Conservation (phyloP, 2,888 invertebrate genomes). For the Ellobium chinense region DNA sequence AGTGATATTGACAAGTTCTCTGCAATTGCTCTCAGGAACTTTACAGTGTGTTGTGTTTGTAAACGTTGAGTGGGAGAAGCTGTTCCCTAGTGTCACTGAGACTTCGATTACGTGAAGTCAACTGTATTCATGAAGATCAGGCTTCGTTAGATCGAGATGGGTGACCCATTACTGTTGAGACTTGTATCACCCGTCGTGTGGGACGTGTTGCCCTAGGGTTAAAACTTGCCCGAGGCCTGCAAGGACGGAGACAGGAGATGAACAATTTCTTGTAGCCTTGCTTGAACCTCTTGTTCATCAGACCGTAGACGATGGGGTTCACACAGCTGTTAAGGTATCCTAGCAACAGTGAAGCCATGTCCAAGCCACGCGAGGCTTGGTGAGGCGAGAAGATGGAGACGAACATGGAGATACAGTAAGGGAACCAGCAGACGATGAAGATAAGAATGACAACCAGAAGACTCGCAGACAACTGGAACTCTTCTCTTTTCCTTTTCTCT, state of each 20-base stretch:
- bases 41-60: too few species aligned
- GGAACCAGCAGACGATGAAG: slow-evolving; percentile 73
- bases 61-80: too few species aligned
- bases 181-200: too few species aligned
- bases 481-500: slow-evolving; percentile 51
- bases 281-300: slow-evolving; percentile 69
- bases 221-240: background rate
- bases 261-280: slow-evolving; percentile 59
- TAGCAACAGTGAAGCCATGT: slow-evolving; percentile 69
- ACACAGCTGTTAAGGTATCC: slow-evolving; percentile 72
- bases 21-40: too few species aligned
- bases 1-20: too few species aligned
- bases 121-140: too few species aligned
- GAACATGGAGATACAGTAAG: slow-evolving; percentile 74
- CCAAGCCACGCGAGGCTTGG: slow-evolving; percentile 48
- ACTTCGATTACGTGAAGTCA: too few species aligned
- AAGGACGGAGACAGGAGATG: background rate
- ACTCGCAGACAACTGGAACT: slow-evolving; percentile 62
- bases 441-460: slow-evolving; percentile 66
- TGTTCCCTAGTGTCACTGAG: too few species aligned
- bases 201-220: too few species aligned
- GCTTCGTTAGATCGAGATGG: too few species aligned
- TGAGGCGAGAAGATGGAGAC: slow-evolving; percentile 59
- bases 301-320: slow-evolving; percentile 73
- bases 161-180: too few species aligned